Percentiles rank a stretch among this genome's conserved stretches.
Evolutionary conservation across 1,140 invertebrate species (phyloP).

Genomic region (Meloidogyne floridensis): DNA sequence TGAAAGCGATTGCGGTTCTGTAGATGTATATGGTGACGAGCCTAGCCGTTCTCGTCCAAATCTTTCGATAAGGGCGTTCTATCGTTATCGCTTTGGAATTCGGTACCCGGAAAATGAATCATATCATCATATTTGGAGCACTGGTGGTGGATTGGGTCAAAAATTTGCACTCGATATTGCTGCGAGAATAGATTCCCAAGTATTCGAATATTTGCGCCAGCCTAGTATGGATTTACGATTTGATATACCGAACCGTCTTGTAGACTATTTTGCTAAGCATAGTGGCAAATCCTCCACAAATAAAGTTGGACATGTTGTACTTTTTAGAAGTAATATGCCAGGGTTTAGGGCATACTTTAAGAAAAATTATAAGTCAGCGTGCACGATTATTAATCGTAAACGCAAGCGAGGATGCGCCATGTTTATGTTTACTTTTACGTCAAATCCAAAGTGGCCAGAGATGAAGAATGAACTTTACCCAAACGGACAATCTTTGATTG

Average conservation of each 20-base stretch:
- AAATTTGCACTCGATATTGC: conserved; percentile 13
- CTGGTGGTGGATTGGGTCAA: conserved; percentile 2
- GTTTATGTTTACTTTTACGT: conserved; percentile 10
- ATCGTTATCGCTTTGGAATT: neutral
- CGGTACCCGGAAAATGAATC: neutral
- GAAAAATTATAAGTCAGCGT: neutral
- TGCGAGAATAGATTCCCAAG: neutral
- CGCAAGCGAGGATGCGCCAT: neutral
- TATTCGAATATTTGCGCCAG: neutral
- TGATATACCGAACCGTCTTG: neutral
- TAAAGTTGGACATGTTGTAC: neutral
- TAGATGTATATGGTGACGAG: too few relatives aligned
- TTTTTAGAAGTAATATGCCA: neutral
- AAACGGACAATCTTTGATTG: neutral
- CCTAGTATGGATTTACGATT: neutral
- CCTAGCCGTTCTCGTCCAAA: too few relatives aligned
- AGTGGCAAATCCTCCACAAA: neutral
- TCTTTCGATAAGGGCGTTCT: neutral
- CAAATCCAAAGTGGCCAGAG: conserved; percentile 13
- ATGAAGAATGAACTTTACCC: neutral
- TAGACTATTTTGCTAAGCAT: neutral
- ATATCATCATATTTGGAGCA: neutral
- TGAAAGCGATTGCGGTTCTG: neutral
- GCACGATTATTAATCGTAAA: too few relatives aligned
- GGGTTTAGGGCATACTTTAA: conserved; percentile 4